Percentiles rank a stretch among this genome's conserved stretches.
These are phyloP conservation scores for Ranitomeya imitator DNA, from an alignment of 2,113 vertebrate genomes.

Conservation along the genomic window DNA sequence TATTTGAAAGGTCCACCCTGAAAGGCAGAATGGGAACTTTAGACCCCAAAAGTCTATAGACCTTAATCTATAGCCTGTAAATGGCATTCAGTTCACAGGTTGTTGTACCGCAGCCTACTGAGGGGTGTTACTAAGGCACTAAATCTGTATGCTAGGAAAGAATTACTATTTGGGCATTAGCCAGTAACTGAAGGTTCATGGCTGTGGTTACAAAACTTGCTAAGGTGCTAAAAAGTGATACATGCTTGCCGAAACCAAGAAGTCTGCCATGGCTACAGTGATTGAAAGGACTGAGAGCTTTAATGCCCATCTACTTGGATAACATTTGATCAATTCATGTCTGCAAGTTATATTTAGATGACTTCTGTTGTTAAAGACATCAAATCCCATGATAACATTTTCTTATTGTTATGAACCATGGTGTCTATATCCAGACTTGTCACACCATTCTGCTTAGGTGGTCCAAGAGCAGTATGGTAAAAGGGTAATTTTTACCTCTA, in stretches of 20 bases:
- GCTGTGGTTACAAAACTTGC: no score
- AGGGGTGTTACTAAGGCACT: not conserved
- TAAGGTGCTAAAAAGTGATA: no score
- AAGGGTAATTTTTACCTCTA: no score
- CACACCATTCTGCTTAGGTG: no score
- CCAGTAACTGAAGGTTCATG: no score
- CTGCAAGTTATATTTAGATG: not conserved
- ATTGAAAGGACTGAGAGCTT: not conserved
- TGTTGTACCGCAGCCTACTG: not conserved
- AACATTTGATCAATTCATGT: not conserved
- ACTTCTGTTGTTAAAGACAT: not conserved
- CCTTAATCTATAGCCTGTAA: not conserved
- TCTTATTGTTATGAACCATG: no score
- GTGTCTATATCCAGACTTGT: no score
- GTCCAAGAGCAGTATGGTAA: no score
- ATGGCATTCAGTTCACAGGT: not conserved
- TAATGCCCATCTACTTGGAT: not conserved
- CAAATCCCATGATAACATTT: not conserved
- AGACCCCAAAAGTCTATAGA: not conserved
- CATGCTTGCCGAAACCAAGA: not conserved
- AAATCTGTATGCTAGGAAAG: not conserved
- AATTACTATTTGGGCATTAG: not conserved
- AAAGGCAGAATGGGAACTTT: no score
- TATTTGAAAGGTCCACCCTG: not conserved
- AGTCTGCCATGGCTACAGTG: not conserved